Evolutionary conservation across 1,140 invertebrate genomes (phyloP).

Genomic region (Sminthurides bifidus): DNA sequence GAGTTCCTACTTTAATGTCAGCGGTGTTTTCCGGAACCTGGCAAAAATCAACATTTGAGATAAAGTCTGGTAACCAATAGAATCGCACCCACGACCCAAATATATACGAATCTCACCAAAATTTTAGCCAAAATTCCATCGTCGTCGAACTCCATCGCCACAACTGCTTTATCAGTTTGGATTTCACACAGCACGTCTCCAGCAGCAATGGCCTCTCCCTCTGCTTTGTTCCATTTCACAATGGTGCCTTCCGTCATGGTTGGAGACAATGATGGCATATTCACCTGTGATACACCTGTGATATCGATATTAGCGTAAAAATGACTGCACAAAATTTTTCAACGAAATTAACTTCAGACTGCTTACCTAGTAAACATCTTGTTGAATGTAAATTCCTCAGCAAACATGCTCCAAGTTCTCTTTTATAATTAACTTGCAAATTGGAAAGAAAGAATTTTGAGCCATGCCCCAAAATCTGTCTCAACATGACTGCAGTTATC

Average conservation of each 20-base stretch:
- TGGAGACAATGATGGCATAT: slow-evolving; percentile 50
- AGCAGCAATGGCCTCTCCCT: slow-evolving; percentile 45
- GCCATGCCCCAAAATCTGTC: no score
- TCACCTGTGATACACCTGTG: slow-evolving; percentile 17
- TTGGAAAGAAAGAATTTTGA: no score
- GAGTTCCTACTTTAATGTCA: slow-evolving; percentile 68
- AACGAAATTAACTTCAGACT: no score
- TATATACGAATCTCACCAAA: slow-evolving; percentile 35
- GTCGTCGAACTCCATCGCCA: slow-evolving; percentile 47
- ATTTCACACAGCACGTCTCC: slow-evolving; percentile 51
- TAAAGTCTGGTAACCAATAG: no score
- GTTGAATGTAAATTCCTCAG: no score
- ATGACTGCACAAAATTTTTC: no score
- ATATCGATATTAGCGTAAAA: not conserved
- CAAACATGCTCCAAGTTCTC: no score
- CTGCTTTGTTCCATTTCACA: slow-evolving; percentile 49
- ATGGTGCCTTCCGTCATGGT: slow-evolving; percentile 52
- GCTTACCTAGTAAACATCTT: no score
- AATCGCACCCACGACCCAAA: slow-evolving; percentile 11
- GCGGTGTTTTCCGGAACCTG: slow-evolving; percentile 60
- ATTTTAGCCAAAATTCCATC: slow-evolving; percentile 50
- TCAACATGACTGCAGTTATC: no score
- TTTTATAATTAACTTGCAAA: no score
- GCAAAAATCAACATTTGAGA: slow-evolving; percentile 3
- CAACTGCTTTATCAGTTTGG: slow-evolving; percentile 51